A percentile compares a stretch with the other conserved stretches of the same genome.
These are phyloP conservation scores for Lepidocyrtinus sp. DNA, from an alignment of 2,888 invertebrate species.

Conservation along the genomic window DNA sequence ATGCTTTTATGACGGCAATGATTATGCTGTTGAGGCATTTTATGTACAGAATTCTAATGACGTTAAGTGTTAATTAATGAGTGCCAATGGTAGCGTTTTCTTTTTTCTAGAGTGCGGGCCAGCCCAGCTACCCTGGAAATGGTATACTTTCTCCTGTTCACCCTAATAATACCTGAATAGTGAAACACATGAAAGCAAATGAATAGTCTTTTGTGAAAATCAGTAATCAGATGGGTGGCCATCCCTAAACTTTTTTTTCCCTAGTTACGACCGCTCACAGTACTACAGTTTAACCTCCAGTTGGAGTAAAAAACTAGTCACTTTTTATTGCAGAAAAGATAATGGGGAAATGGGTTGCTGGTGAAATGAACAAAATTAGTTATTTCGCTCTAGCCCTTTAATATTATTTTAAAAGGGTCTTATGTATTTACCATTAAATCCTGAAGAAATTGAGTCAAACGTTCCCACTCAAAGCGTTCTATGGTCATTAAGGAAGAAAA, in stretches of 20 bases:
- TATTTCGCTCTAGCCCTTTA: too few relatives aligned
- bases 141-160: neutral
- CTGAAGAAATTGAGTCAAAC: neutral
- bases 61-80: conserved; percentile 51
- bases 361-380: too few relatives aligned
- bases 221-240: conserved; percentile 10
- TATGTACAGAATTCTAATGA: conserved; percentile 19
- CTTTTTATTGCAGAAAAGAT: neutral
- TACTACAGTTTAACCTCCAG: too few relatives aligned
- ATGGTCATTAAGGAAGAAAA: conserved; percentile 5
- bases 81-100: conserved; percentile 22
- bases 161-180: conserved; percentile 1
- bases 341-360: too few relatives aligned
- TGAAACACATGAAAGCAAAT: conserved; percentile 4
- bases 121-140: neutral
- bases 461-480: too few relatives aligned
- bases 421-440: too few relatives aligned
- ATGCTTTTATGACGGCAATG: conserved; percentile 4
- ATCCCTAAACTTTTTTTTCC: neutral
- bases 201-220: conserved; percentile 11
- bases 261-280: conserved; percentile 7
- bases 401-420: too few relatives aligned
- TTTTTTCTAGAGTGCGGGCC: neutral
- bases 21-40: conserved; percentile 5
- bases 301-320: neutral